A percentile compares a stretch with the other conserved stretches of the same genome.
These are phyloP conservation scores for Drosophila mettleri DNA, from an alignment of 2,888 invertebrate genomes.

Conservation along the genomic window DNA sequence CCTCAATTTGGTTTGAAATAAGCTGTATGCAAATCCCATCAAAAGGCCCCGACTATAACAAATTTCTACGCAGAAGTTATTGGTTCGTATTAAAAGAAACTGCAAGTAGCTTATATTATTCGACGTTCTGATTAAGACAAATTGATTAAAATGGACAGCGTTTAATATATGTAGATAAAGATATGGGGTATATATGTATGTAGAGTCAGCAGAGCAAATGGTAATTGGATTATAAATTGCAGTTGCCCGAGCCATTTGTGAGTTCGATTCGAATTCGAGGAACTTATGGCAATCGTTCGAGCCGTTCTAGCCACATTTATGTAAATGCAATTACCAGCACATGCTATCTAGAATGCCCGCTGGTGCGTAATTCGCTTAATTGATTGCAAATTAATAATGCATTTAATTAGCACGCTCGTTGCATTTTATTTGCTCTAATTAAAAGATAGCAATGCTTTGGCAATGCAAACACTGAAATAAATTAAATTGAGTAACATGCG, in stretches of 20 bases:
- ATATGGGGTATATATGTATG: background rate
- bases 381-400: conserved; percentile 74
- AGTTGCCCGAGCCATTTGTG: background rate
- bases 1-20: too few species aligned
- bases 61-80: background rate
- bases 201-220: background rate
- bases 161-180: background rate
- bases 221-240: conserved; percentile 1
- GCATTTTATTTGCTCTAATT: conserved; percentile 71
- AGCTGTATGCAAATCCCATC: too few species aligned
- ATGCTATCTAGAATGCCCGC: conserved; percentile 23
- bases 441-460: conserved; percentile 62
- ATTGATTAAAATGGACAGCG: background rate
- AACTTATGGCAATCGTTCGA: conserved; percentile 2
- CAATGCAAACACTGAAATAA: conserved; percentile 46
- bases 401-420: conserved; percentile 62
- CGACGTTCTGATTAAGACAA: background rate
- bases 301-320: conserved; percentile 11
- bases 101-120: background rate
- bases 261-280: background rate
- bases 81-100: background rate
- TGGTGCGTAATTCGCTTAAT: conserved; percentile 63
- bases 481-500: conserved; percentile 35
- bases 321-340: conserved; percentile 41
- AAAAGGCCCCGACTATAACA: too few species aligned